These are phyloP conservation scores for Vespertilio murinus DNA, from an alignment of 2,797 vertebrate species.

Conservation along the genomic window DNA sequence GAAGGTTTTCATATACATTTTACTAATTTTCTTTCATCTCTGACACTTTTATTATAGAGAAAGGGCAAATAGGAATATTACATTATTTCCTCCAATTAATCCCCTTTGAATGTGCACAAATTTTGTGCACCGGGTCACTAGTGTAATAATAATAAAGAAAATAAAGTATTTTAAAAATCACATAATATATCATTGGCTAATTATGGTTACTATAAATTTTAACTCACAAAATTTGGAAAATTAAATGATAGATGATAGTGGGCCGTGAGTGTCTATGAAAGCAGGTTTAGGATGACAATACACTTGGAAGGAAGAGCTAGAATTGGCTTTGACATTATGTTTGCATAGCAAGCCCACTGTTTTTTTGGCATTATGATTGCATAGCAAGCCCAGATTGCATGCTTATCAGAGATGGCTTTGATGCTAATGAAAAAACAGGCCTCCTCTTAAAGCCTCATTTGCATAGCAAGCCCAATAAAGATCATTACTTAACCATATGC, in stretches of 20 bases:
- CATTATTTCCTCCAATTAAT: no score
- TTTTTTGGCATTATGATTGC: neutral
- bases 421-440: neutral
- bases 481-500: neutral
- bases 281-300: neutral
- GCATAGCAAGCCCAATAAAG: neutral
- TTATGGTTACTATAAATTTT: neutral
- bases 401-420: neutral
- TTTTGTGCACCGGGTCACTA: no score
- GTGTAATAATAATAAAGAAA: conserved; percentile 2
- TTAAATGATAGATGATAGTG: neutral
- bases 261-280: neutral
- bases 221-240: neutral
- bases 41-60: no score
- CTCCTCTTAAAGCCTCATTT: neutral
- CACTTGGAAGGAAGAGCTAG: neutral
- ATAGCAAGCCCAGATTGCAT: neutral
- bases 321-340: neutral
- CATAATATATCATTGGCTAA: neutral
- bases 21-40: no score
- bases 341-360: neutral
- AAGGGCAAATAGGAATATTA: no score
- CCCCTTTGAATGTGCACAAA: no score
- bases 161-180: neutral
- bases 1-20: no score